Evolutionary conservation across 1,140 invertebrate species (phyloP), one percentile per base, ranked within the genome.

Genomic region (Drosophila littoralis): DNA sequence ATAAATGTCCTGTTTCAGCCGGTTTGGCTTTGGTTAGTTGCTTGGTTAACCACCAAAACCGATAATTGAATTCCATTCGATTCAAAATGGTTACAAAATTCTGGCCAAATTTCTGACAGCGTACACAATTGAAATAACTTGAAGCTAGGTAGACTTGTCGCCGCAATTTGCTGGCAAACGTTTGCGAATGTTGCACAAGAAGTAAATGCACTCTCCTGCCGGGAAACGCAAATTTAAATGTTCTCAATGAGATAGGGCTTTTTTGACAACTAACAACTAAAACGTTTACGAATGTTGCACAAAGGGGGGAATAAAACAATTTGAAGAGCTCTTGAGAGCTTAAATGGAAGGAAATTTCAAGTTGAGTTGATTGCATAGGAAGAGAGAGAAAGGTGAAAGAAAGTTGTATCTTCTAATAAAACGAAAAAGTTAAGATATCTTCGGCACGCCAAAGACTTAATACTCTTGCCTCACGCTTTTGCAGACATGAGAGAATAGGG

Each of bases 11-110:
- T 35, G 13, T 32, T 58, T 13, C 13, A 17, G 40, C 22, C 38
- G 54, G 54, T 59, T 67, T 55, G 52, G 33, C 54, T 66, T 66
- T 46, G 57, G 42, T 35, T 35, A 42, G 50, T 54, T 65, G 50
- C n/a, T 54, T 45, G 71, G 28, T 55, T 51, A 43, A 79, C 77
- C 65, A 57, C 58, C 58, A 60, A 46, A 57, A 54, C 51, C 61
- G 28, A 68, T 81, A 81, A 81, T 81, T 81, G 55, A 68, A 81
- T 79, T 75, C 51, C 51, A 54, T 61, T 12, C 9, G 28, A 33
- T 43, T 45, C 22, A 15, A 46, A 45, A 46, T 17, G 32, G 9
- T 5, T 17, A 10, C n/a, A 46, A 9, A 46, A n/a, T 10, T 13
- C 40, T n/a, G n/a, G 12, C 40, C 22, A 28, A 28, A 22, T 22